Evolutionary conservation across 2,797 vertebrate genomes (phyloP).

Genomic region (Prionace glauca): DNA sequence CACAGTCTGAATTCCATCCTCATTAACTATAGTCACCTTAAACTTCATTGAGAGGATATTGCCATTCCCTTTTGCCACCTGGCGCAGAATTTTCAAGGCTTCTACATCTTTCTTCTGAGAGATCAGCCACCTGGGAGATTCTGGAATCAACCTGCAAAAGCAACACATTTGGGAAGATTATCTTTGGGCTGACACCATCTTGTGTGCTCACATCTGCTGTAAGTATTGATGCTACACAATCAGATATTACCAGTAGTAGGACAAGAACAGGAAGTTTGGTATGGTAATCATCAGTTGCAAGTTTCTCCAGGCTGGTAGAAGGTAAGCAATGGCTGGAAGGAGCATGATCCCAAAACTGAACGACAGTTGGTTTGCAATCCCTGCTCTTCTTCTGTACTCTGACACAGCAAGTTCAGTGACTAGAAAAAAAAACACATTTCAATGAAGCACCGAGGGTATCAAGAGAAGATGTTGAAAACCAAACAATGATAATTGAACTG

Average conservation of each 20-base stretch:
- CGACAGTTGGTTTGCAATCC: slow-evolving; percentile 82
- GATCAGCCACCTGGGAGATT: slow-evolving; percentile 90
- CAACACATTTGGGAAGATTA: slow-evolving; percentile 20
- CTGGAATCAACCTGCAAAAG: slow-evolving; percentile 76
- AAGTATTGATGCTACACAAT: neutral
- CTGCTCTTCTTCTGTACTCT: slow-evolving; percentile 76
- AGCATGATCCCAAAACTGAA: slow-evolving; percentile 85
- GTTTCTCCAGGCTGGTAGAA: slow-evolving; percentile 80
- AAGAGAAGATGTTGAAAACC: neutral
- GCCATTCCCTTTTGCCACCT: slow-evolving; percentile 80
- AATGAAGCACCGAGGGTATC: neutral
- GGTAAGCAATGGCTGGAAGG: slow-evolving; percentile 83
- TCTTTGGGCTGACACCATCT: too few relatives aligned
- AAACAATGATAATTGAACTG: neutral
- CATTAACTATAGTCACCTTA: slow-evolving; percentile 53
- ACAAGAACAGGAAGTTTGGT: slow-evolving; percentile 79
- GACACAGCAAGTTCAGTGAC: slow-evolving; percentile 91
- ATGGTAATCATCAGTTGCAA: slow-evolving; percentile 76
- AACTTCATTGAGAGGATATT: slow-evolving; percentile 59
- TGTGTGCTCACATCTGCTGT: too few relatives aligned
- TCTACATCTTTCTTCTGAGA: slow-evolving; percentile 71
- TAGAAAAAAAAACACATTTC: slow-evolving; percentile 47
- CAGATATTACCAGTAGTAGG: slow-evolving; percentile 75
- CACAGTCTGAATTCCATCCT: neutral
- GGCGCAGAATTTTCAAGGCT: slow-evolving; percentile 71